Base-by-base conservation (phyloP, 1,140 invertebrate species). In the Schlechtendalia chinensis region DNA sequence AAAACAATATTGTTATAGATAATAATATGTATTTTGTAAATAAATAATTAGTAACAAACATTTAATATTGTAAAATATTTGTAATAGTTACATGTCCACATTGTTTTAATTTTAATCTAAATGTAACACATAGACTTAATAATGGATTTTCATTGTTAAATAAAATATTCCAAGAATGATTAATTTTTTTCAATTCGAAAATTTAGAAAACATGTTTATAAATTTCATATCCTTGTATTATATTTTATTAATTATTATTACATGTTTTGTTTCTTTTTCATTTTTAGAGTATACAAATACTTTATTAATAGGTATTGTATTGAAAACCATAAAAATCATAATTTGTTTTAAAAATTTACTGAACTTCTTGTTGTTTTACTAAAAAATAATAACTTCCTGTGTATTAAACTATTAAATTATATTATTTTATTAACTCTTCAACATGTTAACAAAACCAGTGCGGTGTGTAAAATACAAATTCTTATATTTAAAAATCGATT, bases 11-110 rank as follows among this genome's bases (percentile, higher is more conserved):
- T 77, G 72, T 77, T 77, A 59, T 77, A 77, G 72, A 24, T 77
- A 77, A 77, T 59, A 77, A 77, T 75, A 75, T 58, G 56, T n/a
- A n/a, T 59, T 56, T 61, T 79, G 75, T 79, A 79, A 79, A 79
- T 79, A 79, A 61, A 79, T 61, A 79, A 75, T 17, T 75, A 75
- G 72, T 32, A 45, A 75, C 72, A 75, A 75, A 59, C 19, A 59
- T 72, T 72, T 72, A 72, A 47, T 29, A 54, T 72, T 72, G 50
- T 72, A 72, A 54, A 72, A 72, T 72, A 54, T 54, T n/a, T 72
- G 27, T 72, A 72, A 45, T 72, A 29, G 29, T 53, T 24, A 54
- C 67, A 71, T 71, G 67, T 71, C 47, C 22, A 71, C 69, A 54
- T 72, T 53, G 50, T 72, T 72, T 53, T 72, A 72, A 53, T 72